Conservation (phyloP, 1,140 invertebrate species). For the Dendroctonus ponderosae region DNA sequence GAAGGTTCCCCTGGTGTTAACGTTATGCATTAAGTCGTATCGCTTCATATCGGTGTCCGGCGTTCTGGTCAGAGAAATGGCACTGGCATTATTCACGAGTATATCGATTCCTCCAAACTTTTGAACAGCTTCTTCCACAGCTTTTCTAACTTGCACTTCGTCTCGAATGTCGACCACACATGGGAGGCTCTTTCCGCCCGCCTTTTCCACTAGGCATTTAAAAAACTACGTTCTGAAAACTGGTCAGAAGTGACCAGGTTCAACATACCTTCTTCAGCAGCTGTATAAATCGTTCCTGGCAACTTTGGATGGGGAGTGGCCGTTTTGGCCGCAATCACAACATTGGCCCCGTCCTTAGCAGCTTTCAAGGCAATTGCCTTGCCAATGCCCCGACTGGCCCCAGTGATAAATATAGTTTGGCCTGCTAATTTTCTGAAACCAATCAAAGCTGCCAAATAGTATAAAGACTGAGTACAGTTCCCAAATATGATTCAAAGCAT, state of each 20-base stretch:
- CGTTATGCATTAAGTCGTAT: conserved; percentile 91
- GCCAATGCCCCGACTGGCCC: conserved; percentile 95
- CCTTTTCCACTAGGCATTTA: conserved; percentile 73
- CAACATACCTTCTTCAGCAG: conserved; percentile 88
- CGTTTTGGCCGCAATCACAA: conserved; percentile 96
- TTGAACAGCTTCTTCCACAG: conserved; percentile 83
- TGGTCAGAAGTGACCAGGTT: neutral
- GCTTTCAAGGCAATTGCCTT: conserved; percentile 94
- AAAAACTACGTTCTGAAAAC: neutral
- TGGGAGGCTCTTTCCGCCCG: conserved; percentile 87
- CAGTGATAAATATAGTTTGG: conserved; percentile 91
- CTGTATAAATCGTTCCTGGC: conserved; percentile 96
- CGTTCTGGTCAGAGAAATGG: conserved; percentile 89
- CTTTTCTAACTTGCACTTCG: conserved; percentile 76
- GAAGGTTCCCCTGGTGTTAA: conserved; percentile 91
- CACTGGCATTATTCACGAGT: conserved; percentile 94
- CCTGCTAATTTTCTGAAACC: conserved; percentile 81
- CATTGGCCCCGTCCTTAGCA: conserved; percentile 91
- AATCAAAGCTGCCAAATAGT: too few species aligned
- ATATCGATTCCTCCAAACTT: conserved; percentile 97
- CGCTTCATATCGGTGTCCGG: conserved; percentile 89
- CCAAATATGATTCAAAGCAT: neutral
- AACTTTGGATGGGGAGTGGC: conserved; percentile 93
- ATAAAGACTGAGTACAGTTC: too few species aligned
- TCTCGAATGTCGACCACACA: conserved; percentile 93